A percentile compares a stretch with the other conserved stretches of the same genome.
phyloP scores from a whole-genome alignment of 2,797 vertebrate species.

The Sarcoramphus papa region DNA sequence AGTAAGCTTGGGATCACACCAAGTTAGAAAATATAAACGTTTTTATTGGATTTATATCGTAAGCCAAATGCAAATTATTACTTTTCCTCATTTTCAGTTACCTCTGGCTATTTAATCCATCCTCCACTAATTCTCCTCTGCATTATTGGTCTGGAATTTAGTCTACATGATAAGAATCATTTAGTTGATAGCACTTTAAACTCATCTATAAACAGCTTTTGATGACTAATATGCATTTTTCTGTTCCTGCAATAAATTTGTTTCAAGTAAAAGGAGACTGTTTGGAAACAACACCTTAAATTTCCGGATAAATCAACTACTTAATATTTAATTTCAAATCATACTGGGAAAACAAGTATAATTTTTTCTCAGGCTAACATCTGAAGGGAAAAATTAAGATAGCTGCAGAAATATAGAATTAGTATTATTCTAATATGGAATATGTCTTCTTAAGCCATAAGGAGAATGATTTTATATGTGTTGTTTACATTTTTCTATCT shows the following conservation, averaged over 20 bases:
- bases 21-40: not conserved
- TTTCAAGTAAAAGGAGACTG: slow-evolving; percentile 1
- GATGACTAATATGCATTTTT: slow-evolving; percentile 41
- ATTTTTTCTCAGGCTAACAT: not conserved
- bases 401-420: not conserved
- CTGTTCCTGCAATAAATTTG: slow-evolving; percentile 7
- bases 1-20: not conserved
- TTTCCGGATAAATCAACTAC: slow-evolving; percentile 13
- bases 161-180: not conserved
- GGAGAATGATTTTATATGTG: not conserved
- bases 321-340: slow-evolving; percentile 33
- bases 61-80: not conserved
- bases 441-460: not conserved
- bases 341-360: not conserved
- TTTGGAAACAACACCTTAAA: slow-evolving; percentile 24
- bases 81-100: not conserved
- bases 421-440: not conserved
- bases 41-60: not conserved
- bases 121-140: not conserved
- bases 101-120: slow-evolving; percentile 1
- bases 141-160: slow-evolving; percentile 10
- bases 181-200: slow-evolving; percentile 22
- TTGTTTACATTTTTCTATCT: slow-evolving; percentile 7
- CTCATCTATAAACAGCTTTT: slow-evolving; percentile 31
- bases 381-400: not conserved